Evolutionary conservation across 2,113 vertebrate species (phyloP).

Genomic region (Dasypus novemcinctus): DNA sequence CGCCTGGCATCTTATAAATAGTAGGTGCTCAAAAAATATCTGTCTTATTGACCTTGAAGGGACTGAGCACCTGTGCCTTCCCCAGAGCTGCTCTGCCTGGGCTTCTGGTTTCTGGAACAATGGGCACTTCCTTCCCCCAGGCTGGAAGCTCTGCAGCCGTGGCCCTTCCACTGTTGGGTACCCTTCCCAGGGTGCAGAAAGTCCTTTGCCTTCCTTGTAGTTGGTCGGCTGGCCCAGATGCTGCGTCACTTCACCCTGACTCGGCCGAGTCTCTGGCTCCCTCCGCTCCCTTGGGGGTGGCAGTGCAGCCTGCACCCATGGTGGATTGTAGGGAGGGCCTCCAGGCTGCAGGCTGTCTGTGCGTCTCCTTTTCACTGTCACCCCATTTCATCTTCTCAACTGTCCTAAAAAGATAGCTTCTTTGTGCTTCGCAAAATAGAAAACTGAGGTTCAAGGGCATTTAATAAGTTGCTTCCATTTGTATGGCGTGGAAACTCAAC

Average conservation of each 20-base stretch:
- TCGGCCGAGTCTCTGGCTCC: background rate
- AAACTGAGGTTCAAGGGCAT: background rate
- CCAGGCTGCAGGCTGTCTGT: too few species aligned
- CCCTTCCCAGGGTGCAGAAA: background rate
- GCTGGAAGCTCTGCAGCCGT: background rate
- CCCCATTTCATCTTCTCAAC: too few species aligned
- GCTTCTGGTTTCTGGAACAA: background rate
- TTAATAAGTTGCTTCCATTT: background rate
- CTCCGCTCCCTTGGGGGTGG: background rate
- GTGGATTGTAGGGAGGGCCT: background rate
- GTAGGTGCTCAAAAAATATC: background rate
- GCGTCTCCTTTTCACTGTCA: background rate
- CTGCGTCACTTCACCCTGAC: background rate
- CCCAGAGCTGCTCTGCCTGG: background rate
- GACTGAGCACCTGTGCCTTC: background rate
- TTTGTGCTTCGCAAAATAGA: background rate
- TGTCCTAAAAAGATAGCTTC: background rate
- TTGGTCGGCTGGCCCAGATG: background rate
- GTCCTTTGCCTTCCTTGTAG: background rate
- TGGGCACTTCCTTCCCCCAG: background rate
- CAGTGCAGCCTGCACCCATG: fast-evolving
- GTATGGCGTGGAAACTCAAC: background rate
- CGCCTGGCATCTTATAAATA: background rate
- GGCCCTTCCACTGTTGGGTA: background rate
- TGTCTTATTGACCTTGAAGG: background rate